phyloP scores from a whole-genome alignment of 2,113 vertebrate species.

The Syrmaticus mikado region DNA sequence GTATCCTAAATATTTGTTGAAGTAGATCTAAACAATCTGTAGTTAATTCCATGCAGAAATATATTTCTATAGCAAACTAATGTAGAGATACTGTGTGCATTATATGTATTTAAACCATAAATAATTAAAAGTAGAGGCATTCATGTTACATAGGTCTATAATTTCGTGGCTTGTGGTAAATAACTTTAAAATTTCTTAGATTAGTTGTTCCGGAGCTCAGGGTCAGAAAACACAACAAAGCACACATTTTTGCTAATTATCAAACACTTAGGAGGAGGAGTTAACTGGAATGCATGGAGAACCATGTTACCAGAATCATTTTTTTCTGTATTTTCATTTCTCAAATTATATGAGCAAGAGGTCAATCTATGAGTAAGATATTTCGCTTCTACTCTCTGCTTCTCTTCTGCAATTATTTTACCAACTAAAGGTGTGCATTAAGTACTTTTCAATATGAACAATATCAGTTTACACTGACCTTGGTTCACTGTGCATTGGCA shows the following conservation, averaged over 20 bases:
- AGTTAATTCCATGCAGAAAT: background rate
- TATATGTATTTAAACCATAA: background rate
- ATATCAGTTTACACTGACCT: conserved; percentile 35
- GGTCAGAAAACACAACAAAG: background rate
- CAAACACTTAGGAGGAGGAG: background rate
- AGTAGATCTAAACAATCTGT: background rate
- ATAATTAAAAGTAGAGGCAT: background rate
- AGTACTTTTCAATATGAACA: conserved; percentile 1
- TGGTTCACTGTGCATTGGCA: conserved; percentile 18
- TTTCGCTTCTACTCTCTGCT: conserved; percentile 17
- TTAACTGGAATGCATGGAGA: background rate
- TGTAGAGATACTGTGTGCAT: background rate
- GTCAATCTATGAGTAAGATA: conserved; percentile 18
- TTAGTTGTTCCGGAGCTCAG: background rate
- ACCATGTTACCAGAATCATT: background rate
- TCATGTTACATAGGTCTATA: background rate
- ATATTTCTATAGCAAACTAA: background rate
- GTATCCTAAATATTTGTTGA: conserved; percentile 26
- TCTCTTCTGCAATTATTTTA: conserved; percentile 27
- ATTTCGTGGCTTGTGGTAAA: background rate
- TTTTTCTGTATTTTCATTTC: conserved; percentile 8
- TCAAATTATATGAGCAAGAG: background rate
- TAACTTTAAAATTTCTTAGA: background rate
- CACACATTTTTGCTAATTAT: background rate
- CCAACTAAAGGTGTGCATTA: conserved; percentile 1